Conservation (phyloP, 2,888 invertebrate genomes). For the Andrena bucephala region DNA sequence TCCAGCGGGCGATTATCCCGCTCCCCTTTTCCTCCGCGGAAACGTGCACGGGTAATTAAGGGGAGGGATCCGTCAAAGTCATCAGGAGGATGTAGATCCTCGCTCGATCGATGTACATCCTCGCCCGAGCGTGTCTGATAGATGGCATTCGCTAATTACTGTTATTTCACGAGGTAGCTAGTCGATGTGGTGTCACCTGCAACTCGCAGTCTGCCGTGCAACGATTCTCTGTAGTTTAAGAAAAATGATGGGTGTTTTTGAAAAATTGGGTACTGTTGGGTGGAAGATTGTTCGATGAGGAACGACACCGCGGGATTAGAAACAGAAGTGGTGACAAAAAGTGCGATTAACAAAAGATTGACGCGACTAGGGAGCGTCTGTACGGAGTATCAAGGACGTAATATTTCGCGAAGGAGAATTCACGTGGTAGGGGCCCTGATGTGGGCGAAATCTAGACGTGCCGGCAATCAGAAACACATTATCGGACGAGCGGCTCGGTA, state of each 20-base stretch:
- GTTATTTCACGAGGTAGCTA: too few relatives aligned
- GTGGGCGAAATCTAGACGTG: conserved; percentile 73
- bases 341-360: not conserved
- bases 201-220: too few relatives aligned
- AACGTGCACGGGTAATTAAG: conserved; percentile 18
- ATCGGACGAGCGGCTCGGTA: conserved; percentile 78
- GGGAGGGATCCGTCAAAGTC: conserved; percentile 14
- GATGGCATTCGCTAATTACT: not conserved
- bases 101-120: not conserved
- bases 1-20: not conserved
- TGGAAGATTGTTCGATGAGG: not conserved
- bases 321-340: not conserved
- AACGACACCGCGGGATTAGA: not conserved
- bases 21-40: not conserved
- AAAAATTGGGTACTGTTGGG: too few relatives aligned
- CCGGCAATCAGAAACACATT: conserved; percentile 84
- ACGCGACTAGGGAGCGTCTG: not conserved
- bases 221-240: too few relatives aligned
- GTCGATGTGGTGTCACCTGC: too few relatives aligned
- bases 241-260: too few relatives aligned
- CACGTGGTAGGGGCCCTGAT: conserved; percentile 41
- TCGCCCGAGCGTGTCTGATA: not conserved
- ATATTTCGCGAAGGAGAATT: conserved; percentile 68
- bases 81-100: not conserved
- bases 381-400: conserved; percentile 2